Evolutionary conservation across 2,797 vertebrate species (phyloP).

Genomic region (Glyptemys insculpta): DNA sequence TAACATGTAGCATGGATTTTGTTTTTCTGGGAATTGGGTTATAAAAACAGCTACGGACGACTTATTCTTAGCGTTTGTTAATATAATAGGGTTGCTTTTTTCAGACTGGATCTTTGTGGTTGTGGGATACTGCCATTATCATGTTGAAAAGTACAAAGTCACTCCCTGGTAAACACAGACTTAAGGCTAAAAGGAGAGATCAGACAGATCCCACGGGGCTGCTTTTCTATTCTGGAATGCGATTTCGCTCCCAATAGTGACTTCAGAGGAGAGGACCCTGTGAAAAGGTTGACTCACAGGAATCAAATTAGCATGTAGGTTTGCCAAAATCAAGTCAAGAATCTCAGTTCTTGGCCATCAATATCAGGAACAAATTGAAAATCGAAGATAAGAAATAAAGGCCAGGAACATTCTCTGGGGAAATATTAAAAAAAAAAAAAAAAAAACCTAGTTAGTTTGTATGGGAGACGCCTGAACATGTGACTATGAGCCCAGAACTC

Average conservation of each 20-base stretch:
- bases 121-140: slow-evolving; percentile 58
- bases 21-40: background rate
- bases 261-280: slow-evolving; percentile 38
- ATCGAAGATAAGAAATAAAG: background rate
- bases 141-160: slow-evolving; percentile 45
- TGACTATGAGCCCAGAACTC: background rate
- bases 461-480: background rate
- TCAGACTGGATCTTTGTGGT: slow-evolving; percentile 56
- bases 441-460: background rate
- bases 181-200: slow-evolving; percentile 66
- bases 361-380: slow-evolving; percentile 37
- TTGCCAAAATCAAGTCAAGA: slow-evolving; percentile 53
- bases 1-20: background rate
- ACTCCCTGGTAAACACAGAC: slow-evolving; percentile 70
- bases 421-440: slow-evolving; percentile 2
- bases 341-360: slow-evolving; percentile 51
- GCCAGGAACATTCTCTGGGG: slow-evolving; percentile 9
- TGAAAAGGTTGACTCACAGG: slow-evolving; percentile 25
- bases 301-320: slow-evolving; percentile 48
- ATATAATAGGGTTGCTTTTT: slow-evolving; percentile 48
- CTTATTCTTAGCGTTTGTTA: slow-evolving; percentile 49
- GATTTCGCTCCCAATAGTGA: slow-evolving; percentile 53
- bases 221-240: slow-evolving; percentile 47
- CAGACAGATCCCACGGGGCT: slow-evolving; percentile 54
- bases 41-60: slow-evolving; percentile 35